Evolutionary conservation across 1,140 invertebrate species (phyloP).

Genomic region (Brachionus sp.): DNA sequence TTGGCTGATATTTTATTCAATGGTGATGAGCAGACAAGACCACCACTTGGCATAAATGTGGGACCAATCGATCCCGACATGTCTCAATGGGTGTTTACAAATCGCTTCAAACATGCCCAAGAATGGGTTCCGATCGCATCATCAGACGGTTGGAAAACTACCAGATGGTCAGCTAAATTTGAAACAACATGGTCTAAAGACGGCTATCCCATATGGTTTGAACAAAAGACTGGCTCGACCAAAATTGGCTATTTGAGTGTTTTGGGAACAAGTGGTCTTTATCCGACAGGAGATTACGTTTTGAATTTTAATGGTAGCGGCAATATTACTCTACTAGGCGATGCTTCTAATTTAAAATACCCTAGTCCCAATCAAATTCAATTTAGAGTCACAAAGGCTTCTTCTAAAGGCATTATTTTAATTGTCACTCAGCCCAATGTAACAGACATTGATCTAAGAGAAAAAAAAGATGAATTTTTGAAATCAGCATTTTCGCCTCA

Average conservation of each 20-base stretch:
- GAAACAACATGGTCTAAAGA: neutral
- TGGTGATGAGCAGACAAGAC: neutral
- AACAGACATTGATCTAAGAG: neutral
- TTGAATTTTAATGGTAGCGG: neutral
- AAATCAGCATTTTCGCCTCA: neutral
- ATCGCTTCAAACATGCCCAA: neutral
- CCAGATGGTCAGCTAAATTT: neutral
- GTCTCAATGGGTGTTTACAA: constrained; percentile 24
- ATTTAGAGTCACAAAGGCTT: neutral
- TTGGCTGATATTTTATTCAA: neutral
- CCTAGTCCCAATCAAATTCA: neutral
- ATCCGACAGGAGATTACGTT: neutral
- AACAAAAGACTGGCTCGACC: neutral
- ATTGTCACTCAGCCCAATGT: constrained; percentile 3
- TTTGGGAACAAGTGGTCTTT: neutral
- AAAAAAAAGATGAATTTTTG: neutral
- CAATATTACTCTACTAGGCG: neutral
- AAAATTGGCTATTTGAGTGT: neutral
- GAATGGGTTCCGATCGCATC: neutral
- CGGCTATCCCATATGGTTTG: neutral
- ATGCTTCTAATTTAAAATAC: neutral
- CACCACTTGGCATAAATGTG: neutral
- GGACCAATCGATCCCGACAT: constrained; percentile 2
- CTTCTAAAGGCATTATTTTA: neutral
- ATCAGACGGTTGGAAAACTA: neutral